phyloP scores from a whole-genome alignment of 2,797 vertebrate genomes.

The Enteromius treurensis region DNA sequence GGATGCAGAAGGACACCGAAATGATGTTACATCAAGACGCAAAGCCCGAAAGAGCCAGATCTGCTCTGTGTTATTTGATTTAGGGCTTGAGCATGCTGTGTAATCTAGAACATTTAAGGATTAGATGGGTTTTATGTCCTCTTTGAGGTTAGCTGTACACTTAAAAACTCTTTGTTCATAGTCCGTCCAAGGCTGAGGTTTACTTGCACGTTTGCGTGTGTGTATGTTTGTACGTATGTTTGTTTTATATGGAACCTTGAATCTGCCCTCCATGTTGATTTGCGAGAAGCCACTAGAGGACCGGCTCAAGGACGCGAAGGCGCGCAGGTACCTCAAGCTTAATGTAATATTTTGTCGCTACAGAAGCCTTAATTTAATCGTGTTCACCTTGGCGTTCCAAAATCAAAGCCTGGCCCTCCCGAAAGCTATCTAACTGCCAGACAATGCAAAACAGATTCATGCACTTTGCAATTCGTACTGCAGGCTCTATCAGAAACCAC shows the following conservation, averaged over 20 bases:
- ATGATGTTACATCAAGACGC: slow-evolving; percentile 24
- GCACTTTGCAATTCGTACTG: slow-evolving; percentile 50
- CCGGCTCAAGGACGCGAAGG: slow-evolving; percentile 51
- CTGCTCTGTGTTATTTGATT: slow-evolving; percentile 34
- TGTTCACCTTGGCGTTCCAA: slow-evolving; percentile 29
- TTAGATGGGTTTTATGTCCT: slow-evolving; percentile 43
- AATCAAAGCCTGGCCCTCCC: slow-evolving; percentile 13
- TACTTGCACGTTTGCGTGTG: slow-evolving; percentile 30
- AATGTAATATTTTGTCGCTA: slow-evolving; percentile 44
- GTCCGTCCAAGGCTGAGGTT: slow-evolving; percentile 54
- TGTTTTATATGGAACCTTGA: slow-evolving; percentile 50
- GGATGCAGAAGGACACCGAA: slow-evolving; percentile 30
- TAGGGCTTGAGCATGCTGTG: slow-evolving; percentile 24
- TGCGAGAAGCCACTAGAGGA: slow-evolving; percentile 51
- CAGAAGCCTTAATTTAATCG: slow-evolving; percentile 20
- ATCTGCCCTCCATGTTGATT: slow-evolving; percentile 53
- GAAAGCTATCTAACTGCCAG: slow-evolving; percentile 22
- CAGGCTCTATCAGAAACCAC: slow-evolving; percentile 51
- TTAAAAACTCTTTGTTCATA: slow-evolving; percentile 47
- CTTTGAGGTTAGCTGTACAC: slow-evolving; percentile 41
- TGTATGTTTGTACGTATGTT: slow-evolving; percentile 20
- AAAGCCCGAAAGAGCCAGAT: slow-evolving; percentile 32
- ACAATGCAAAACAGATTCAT: slow-evolving; percentile 41
- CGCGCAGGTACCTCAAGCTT: slow-evolving; percentile 45
- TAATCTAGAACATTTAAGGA: slow-evolving; percentile 32